Base-by-base conservation (phyloP, 2,888 invertebrate species). In the Allacma fusca region DNA sequence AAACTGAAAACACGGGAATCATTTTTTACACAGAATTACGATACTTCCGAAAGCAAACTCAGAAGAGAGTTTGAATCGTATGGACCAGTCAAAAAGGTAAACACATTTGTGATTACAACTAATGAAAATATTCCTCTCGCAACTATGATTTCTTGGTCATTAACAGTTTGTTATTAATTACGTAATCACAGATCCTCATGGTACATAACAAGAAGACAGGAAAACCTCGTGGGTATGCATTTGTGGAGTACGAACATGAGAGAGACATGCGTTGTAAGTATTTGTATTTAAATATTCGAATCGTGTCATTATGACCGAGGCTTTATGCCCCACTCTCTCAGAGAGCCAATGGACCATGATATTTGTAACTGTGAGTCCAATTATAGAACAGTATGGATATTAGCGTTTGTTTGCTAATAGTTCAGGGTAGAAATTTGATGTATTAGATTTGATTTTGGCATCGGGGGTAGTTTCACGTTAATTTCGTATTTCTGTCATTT, bases 221-320 rank as follows among this genome's bases (percentile, higher is more conserved):
- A 84, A 99, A 98, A 88, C 98, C 98, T 13, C 91, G 98, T 84
- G 99, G 99, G 81, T 99, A 98, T 89, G 98, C 98, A 67, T 99
- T 99, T 91, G 97, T 99, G 86, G 99, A 99, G 88, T 99, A 97
- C 88, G 98, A 98, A 88, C 97, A 98, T 88, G 98, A 98, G 88
- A 89, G 97, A 81, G 99, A 99, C 88, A 99, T 99, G 99, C 98
- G 98, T 89, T 96, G 97, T 97, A 91, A 95, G 97, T 96, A 89
- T 67, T 62, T 62, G 59, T 50, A 4, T 19, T 50, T 19, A 70
- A 50, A 50, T 50, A 50, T 50, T 50, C 50, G 50, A 50, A 50
- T 34, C 34, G 50, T 50, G 50, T 50, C 50, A 50, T 50, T 50
- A 50, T 50, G 50, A 50, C 5, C 50, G 50, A 50, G 50, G 50